Conservation (phyloP, 2,888 invertebrate species). For the Yponomeuta evonymella region DNA sequence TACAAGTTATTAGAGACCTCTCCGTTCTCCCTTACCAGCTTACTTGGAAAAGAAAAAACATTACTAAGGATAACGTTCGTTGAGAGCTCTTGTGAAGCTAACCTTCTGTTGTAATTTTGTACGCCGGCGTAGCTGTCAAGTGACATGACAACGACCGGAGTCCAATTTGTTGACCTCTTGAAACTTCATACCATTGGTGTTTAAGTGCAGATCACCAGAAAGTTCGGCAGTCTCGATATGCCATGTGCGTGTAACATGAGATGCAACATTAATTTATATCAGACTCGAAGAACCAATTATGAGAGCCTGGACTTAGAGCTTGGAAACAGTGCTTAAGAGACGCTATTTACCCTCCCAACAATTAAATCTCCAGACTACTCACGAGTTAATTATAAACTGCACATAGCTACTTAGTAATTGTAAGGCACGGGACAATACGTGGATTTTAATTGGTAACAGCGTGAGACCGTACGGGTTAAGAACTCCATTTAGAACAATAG, state of each 20-base stretch:
- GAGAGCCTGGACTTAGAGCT: background rate
- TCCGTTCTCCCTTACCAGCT: too few species aligned
- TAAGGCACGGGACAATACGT: background rate
- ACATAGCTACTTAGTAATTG: background rate
- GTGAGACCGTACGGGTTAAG: background rate
- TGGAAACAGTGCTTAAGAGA: too few species aligned
- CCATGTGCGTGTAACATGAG: background rate
- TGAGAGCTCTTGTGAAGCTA: background rate
- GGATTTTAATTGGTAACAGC: background rate
- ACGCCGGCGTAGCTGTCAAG: background rate
- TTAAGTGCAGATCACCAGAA: background rate
- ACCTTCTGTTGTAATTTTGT: background rate
- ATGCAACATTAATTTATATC: slow-evolving; percentile 3
- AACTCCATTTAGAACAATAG: slow-evolving; percentile 42
- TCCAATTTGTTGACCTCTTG: background rate
- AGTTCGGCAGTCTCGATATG: too few species aligned
- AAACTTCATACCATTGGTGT: background rate
- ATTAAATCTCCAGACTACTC: background rate
- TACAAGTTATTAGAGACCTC: too few species aligned
- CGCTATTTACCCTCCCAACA: too few species aligned
- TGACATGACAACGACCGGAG: background rate
- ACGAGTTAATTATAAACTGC: background rate
- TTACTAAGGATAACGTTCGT: too few species aligned
- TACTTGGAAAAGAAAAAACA: too few species aligned
- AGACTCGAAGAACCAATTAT: background rate